Conservation (phyloP, 2,888 invertebrate species). For the Microctonus hyperodae region DNA sequence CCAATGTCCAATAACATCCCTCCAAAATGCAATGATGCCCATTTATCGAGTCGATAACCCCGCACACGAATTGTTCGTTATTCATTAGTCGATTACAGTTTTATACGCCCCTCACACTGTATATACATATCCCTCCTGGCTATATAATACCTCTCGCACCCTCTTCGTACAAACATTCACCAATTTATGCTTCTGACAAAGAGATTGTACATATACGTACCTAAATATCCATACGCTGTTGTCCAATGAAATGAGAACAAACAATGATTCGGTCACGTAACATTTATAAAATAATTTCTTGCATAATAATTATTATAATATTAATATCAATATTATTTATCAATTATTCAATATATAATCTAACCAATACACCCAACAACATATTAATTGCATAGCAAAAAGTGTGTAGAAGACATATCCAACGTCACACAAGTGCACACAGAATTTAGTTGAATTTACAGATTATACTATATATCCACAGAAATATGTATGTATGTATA, state of each 20-base stretch:
- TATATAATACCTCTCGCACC: constrained; percentile 18
- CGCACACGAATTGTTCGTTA: constrained; percentile 41
- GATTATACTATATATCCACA: too few species aligned
- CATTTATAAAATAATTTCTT: neutral
- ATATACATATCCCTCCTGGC: constrained; percentile 8
- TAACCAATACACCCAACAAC: too few species aligned
- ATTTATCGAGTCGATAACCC: constrained; percentile 42
- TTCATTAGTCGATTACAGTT: constrained; percentile 45
- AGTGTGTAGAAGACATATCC: neutral
- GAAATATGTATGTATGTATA: too few species aligned
- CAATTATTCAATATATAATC: neutral
- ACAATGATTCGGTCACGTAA: neutral
- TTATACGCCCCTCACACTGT: constrained; percentile 32
- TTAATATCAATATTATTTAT: neutral
- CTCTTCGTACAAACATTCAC: constrained; percentile 18
- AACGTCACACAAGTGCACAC: neutral
- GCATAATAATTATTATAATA: neutral
- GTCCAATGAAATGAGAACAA: constrained; percentile 14
- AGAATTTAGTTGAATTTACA: neutral
- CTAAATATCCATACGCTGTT: constrained; percentile 21
- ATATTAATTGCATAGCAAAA: neutral
- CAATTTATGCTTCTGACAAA: constrained; percentile 40
- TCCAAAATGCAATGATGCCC: constrained; percentile 39
- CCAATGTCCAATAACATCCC: constrained; percentile 7
- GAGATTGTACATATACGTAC: constrained; percentile 13